phyloP scores from a whole-genome alignment of 1,140 invertebrate genomes.

The Pararge aegeria region DNA sequence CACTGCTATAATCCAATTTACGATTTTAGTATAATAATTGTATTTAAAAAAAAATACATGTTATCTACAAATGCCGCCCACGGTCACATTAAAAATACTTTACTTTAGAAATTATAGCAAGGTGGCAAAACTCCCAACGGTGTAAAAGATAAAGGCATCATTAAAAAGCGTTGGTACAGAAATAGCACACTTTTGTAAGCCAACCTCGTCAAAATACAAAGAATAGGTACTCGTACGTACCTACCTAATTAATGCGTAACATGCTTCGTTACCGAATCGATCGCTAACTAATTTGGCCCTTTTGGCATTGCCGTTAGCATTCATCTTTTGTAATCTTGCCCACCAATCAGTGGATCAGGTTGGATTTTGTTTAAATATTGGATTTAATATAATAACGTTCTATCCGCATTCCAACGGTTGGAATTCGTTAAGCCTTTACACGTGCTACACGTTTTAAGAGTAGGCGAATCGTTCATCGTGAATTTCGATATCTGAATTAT shows the following conservation, averaged over 20 bases:
- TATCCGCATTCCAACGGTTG: not conserved
- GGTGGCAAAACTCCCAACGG: too few relatives aligned
- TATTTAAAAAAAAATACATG: too few relatives aligned
- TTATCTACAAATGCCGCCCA: too few relatives aligned
- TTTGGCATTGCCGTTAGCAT: not conserved
- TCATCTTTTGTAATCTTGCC: not conserved
- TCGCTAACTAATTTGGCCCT: not conserved
- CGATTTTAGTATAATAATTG: too few relatives aligned
- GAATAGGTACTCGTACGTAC: too few relatives aligned
- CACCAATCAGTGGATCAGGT: not conserved
- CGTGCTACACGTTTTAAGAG: too few relatives aligned
- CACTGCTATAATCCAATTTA: too few relatives aligned
- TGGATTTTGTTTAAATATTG: not conserved
- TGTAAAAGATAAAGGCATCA: not conserved
- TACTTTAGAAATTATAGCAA: too few relatives aligned
- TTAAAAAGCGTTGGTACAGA: not conserved
- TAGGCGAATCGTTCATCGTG: too few relatives aligned
- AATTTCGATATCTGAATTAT: too few relatives aligned
- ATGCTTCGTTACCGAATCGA: not conserved
- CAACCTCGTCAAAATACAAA: not conserved
- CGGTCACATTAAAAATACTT: too few relatives aligned
- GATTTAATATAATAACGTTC: too few relatives aligned
- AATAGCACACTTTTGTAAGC: not conserved
- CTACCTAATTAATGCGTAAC: slow-evolving; percentile 6
- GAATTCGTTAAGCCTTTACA: not conserved